Conservation (phyloP, 1,140 invertebrate genomes). For the Drosophila melanogaster region Release_6_plus_ISO1_MT NT_037436.4:1870501-1871000, state of each 20-base stretch:
- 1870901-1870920: constrained; percentile 77
- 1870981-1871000: constrained; percentile 11
- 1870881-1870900: constrained; percentile 80
- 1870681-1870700: constrained; percentile 74
- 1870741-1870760: constrained; percentile 61
- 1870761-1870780: constrained; percentile 71
- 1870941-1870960: constrained; percentile 73
- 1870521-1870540: constrained; percentile 1
- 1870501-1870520: neutral
- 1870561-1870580: constrained; percentile 66
- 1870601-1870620: neutral
- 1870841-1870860: neutral
- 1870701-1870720: constrained; percentile 73
- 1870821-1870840: neutral
- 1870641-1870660: constrained; percentile 73
- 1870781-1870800: constrained; percentile 51
- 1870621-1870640: constrained; percentile 45
- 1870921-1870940: constrained; percentile 71
- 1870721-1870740: constrained; percentile 61
- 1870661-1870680: constrained; percentile 74
- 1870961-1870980: constrained; percentile 20
- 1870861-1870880: constrained; percentile 34
- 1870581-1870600: constrained; percentile 22
- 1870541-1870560: constrained; percentile 64
- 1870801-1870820: constrained; percentile 52